Conservation (phyloP, 64 coral and sea anemone genomes). For the Astreopora myriophthalma region DNA sequence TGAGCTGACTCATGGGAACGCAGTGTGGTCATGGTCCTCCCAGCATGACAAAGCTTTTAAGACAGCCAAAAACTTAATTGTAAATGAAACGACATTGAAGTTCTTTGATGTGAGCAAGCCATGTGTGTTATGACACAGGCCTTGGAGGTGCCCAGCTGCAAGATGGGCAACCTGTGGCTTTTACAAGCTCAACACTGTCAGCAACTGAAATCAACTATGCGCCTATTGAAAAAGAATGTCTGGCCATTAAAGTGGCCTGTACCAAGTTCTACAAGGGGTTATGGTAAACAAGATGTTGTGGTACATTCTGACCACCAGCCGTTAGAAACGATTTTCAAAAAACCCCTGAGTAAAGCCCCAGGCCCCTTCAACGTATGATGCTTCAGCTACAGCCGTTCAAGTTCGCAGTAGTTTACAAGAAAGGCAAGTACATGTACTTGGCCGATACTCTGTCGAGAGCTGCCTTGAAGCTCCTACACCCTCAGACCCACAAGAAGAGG, state of each 20-base stretch:
- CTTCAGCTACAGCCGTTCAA: constrained; percentile 60
- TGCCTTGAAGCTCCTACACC: background rate
- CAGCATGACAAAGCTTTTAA: constrained; percentile 29
- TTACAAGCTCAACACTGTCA: constrained; percentile 48
- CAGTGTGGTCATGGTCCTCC: constrained; percentile 44
- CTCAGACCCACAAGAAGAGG: background rate
- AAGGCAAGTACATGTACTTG: constrained; percentile 55
- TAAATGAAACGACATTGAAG: constrained; percentile 13
- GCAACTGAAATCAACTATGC: constrained; percentile 61
- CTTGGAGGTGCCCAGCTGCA: constrained; percentile 43
- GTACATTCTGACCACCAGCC: constrained; percentile 55
- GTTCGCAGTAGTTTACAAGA: constrained; percentile 51
- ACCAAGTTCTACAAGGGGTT: constrained; percentile 61
- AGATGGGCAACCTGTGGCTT: constrained; percentile 54
- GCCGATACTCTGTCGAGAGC: constrained; percentile 41
- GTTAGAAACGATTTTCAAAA: constrained; percentile 64
- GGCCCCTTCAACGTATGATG: constrained; percentile 48
- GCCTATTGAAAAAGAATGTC: constrained; percentile 49
- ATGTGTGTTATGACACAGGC: constrained; percentile 70
- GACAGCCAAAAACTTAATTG: constrained; percentile 23
- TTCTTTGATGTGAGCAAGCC: constrained; percentile 70
- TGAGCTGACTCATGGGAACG: constrained; percentile 1
- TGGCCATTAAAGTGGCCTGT: constrained; percentile 54
- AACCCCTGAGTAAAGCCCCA: constrained; percentile 33
- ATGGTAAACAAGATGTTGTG: constrained; percentile 53